A percentile compares a stretch with the other conserved stretches of the same genome.
These are phyloP conservation scores for Phalacrocorax brasilianus DNA, from an alignment of 2,113 vertebrate species.

Conservation along the genomic window DNA sequence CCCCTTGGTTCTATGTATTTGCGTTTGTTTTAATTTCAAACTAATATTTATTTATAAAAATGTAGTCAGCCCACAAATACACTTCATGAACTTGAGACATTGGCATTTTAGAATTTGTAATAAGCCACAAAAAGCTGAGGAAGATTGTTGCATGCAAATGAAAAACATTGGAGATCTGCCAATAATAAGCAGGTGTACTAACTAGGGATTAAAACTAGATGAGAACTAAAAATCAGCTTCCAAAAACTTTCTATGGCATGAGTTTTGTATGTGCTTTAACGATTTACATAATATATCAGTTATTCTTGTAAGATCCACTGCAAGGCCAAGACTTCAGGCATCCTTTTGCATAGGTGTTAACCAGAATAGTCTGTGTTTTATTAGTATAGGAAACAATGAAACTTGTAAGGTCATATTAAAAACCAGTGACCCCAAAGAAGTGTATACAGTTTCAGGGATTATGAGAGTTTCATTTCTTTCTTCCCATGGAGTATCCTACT, in stretches of 20 bases:
- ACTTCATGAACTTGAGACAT: neutral
- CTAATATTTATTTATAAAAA: neutral
- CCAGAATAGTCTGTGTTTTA: neutral
- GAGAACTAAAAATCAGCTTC: neutral
- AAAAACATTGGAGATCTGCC: neutral
- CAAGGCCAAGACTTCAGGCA: neutral
- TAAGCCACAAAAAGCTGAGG: neutral
- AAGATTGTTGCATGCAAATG: neutral
- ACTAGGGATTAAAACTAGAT: neutral
- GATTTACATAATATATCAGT: neutral
- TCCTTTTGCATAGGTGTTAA: neutral
- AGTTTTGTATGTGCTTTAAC: neutral
- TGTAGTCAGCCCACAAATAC: neutral
- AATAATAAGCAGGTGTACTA: neutral
- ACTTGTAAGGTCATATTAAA: neutral
- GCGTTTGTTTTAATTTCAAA: slow-evolving; percentile 9
- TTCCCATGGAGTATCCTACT: neutral
- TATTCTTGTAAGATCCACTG: neutral
- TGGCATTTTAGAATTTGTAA: neutral
- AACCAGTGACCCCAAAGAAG: neutral
- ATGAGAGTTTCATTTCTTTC: neutral
- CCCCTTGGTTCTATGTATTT: neutral
- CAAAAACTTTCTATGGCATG: neutral
- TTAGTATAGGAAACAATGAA: neutral
- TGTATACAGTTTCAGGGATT: neutral